Conservation (phyloP, 1,140 invertebrate genomes). For the Drosophila pruinosa region DNA sequence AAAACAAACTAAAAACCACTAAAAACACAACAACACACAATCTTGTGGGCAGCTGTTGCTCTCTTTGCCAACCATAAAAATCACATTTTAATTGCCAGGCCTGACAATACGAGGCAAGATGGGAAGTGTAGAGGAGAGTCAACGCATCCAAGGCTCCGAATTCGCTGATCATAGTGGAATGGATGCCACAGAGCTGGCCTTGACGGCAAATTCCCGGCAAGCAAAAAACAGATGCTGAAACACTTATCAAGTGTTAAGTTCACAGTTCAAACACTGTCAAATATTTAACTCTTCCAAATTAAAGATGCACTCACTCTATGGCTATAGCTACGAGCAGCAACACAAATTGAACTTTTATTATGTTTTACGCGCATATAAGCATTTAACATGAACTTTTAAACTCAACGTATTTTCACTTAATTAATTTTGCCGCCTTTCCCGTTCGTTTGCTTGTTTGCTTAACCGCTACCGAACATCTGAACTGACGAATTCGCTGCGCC, state of each 20-base stretch:
- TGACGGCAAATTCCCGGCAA: neutral
- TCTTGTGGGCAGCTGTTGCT: conserved; percentile 43
- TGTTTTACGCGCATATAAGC: neutral
- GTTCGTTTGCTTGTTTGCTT: conserved; percentile 22
- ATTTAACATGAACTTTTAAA: conserved; percentile 16
- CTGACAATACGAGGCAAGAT: neutral
- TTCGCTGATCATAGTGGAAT: conserved; percentile 15
- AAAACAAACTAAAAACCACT: conserved; percentile 19
- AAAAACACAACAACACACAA: conserved; percentile 32
- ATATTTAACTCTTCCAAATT: conserved; percentile 4
- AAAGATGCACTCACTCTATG: neutral
- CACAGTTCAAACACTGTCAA: conserved; percentile 14
- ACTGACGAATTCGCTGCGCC: conserved; percentile 29
- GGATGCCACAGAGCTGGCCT: conserved; percentile 33
- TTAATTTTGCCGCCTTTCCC: conserved; percentile 1
- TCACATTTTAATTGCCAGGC: conserved; percentile 45
- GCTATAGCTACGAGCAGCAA: neutral
- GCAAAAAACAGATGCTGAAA: neutral
- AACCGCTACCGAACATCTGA: conserved; percentile 40
- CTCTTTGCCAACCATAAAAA: conserved; percentile 52
- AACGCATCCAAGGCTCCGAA: conserved; percentile 28
- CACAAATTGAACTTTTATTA: neutral
- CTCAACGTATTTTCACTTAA: conserved; percentile 26
- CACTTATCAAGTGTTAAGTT: conserved; percentile 11
- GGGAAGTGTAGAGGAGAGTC: neutral